Evolutionary conservation across 2,113 vertebrate genomes (phyloP).

Genomic region (Lampris incognitus): DNA sequence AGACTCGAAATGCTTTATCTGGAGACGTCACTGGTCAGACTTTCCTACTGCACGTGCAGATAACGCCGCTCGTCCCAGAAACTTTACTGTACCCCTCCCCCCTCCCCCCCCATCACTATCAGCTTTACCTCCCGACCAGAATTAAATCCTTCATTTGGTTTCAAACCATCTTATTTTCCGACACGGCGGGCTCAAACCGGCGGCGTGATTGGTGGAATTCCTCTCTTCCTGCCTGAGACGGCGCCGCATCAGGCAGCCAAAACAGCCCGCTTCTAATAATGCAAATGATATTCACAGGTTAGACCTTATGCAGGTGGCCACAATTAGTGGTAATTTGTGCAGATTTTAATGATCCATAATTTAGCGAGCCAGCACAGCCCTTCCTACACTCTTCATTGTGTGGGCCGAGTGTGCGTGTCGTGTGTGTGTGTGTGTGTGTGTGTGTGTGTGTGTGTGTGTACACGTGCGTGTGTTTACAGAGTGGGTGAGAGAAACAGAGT

Average conservation of each 20-base stretch:
- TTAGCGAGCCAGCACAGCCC: conserved; percentile 76
- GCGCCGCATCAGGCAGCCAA: conserved; percentile 28
- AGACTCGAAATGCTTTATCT: too few species aligned
- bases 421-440: conserved; percentile 15
- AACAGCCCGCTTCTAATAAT: conserved; percentile 68
- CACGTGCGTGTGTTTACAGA: neutral
- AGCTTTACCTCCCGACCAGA: too few species aligned
- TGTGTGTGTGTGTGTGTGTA: conserved; percentile 6
- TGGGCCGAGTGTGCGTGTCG: conserved; percentile 49
- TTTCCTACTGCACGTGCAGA: too few species aligned
- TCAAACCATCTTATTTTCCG: too few species aligned
- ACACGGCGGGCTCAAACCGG: too few species aligned
- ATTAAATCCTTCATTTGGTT: too few species aligned
- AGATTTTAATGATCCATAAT: conserved; percentile 84
- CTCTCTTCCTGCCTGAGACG: conserved; percentile 7
- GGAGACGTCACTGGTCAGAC: too few species aligned
- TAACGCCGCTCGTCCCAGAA: too few species aligned
- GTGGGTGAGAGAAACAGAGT: neutral
- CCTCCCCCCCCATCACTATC: conserved; percentile 63
- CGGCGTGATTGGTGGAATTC: too few species aligned
- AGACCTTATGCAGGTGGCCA: conserved; percentile 86
- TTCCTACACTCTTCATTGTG: conserved; percentile 60
- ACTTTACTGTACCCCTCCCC: conserved; percentile 17
- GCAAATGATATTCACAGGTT: conserved; percentile 83
- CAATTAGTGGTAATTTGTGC: conserved; percentile 88